Conservation (phyloP, 2,888 invertebrate genomes). For the Alsophila aescularia region DNA sequence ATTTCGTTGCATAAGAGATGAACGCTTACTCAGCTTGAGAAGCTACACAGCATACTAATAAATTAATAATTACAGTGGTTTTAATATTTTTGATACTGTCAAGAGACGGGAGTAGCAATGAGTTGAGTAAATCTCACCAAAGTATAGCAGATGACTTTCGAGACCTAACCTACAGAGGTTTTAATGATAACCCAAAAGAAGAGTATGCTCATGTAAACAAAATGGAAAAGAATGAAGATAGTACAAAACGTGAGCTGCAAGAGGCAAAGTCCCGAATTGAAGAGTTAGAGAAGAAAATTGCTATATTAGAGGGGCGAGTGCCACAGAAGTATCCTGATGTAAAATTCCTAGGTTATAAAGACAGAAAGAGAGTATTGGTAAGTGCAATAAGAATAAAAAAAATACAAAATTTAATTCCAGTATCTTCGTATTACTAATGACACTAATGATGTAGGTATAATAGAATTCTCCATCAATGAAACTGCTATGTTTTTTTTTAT, state of each 20-base stretch:
- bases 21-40: not conserved
- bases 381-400: conserved; percentile 46
- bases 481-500: no score
- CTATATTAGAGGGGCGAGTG: conserved; percentile 88
- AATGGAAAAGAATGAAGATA: conserved; percentile 55
- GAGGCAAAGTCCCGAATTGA: conserved; percentile 87
- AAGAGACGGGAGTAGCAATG: conserved; percentile 14
- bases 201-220: conserved; percentile 43
- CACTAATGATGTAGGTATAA: no score
- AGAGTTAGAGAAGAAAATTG: conserved; percentile 89
- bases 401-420: no score
- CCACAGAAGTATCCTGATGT: conserved; percentile 96
- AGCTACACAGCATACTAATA: not conserved
- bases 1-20: no score
- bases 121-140: conserved; percentile 48
- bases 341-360: conserved; percentile 95
- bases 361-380: conserved; percentile 96
- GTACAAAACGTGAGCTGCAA: conserved; percentile 78
- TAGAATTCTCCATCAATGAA: no score
- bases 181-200: conserved; percentile 56
- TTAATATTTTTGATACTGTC: conserved; percentile 62
- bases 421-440: no score
- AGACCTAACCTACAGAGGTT: conserved; percentile 58
- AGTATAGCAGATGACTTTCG: conserved; percentile 53
- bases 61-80: conserved; percentile 56